Evolutionary conservation across 2,797 vertebrate genomes (phyloP), one percentile per base, ranked within the genome.

Genomic region (Urophycis tenuis): DNA sequence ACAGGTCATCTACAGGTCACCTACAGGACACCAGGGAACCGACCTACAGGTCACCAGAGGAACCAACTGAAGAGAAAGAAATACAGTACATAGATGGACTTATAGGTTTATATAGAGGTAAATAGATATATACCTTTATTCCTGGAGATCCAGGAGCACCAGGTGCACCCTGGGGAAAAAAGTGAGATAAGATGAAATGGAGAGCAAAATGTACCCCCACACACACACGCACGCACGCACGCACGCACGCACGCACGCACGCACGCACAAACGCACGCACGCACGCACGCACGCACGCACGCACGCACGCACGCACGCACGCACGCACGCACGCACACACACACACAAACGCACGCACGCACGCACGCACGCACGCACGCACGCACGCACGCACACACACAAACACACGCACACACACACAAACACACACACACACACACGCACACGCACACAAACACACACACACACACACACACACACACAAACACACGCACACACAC

Each of bases 71-170:
- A 45, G 41, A 12, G 41, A 17, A 45, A 45, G 5, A 53, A 22
- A 22, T n/a, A n/a, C 19, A 22, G 7, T n/a, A n/a, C 19, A 53
- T 53, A n/a, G 19, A 53, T 53, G 19, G 15, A 53, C 49, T 1
- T n/a, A 53, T 22, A 53, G 15, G 1, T 71, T 31, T 29, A 0
- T 2, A 71, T 10, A 5, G 67, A 77, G 0, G 77, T 11, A 8
- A 12, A 74, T 29, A 70, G 12, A 73, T 83, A 2, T 32, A 14
- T 89, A 95, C 93, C 91, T 92, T 91, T 77, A 90, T 89, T 80
- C 94, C 94, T 64, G 82, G 75, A 2, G 88, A 83, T 17, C 94
- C 93, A 75, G 9, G 85, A 10, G 83, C 75, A 53, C 91, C 93
- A 45, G 85, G 86, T n/a, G 78, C 78, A 71, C 92, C 94, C 93